Percentiles rank a stretch among this genome's conserved stretches.
These are phyloP conservation scores for Fregata magnificens DNA, from an alignment of 2,113 vertebrate species.

Conservation along the genomic window DNA sequence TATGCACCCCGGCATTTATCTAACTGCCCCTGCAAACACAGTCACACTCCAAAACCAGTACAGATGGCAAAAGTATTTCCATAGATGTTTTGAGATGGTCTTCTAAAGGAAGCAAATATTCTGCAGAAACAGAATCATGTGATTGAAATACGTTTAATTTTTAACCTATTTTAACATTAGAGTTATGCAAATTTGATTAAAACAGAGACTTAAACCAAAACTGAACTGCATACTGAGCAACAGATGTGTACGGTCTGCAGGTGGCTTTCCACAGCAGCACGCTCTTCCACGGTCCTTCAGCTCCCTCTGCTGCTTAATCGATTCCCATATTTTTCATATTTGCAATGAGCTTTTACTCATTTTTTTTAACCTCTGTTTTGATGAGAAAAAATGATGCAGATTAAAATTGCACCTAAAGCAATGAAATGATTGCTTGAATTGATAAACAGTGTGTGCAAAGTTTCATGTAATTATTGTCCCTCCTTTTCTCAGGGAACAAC, in stretches of 20 bases:
- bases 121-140: neutral
- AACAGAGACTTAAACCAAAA: conserved; percentile 64
- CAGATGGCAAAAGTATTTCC: neutral
- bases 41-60: neutral
- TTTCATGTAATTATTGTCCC: neutral
- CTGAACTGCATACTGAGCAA: neutral
- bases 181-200: conserved; percentile 48
- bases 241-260: neutral
- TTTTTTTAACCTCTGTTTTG: neutral
- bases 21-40: neutral
- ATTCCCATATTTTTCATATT: neutral
- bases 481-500: neutral
- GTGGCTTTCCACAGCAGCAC: neutral
- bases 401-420: conserved; percentile 16
- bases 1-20: neutral
- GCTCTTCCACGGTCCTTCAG: conserved; percentile 1
- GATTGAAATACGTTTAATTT: conserved; percentile 30
- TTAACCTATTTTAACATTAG: conserved; percentile 46
- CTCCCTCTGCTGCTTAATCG: conserved; percentile 63
- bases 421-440: neutral
- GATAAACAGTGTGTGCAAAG: neutral
- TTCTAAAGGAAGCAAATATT: conserved; percentile 11
- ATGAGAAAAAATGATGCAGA: neutral
- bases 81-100: neutral
- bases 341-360: neutral